Evolutionary conservation across 2,797 vertebrate species (phyloP).

Genomic region (Falco columbarius): DNA sequence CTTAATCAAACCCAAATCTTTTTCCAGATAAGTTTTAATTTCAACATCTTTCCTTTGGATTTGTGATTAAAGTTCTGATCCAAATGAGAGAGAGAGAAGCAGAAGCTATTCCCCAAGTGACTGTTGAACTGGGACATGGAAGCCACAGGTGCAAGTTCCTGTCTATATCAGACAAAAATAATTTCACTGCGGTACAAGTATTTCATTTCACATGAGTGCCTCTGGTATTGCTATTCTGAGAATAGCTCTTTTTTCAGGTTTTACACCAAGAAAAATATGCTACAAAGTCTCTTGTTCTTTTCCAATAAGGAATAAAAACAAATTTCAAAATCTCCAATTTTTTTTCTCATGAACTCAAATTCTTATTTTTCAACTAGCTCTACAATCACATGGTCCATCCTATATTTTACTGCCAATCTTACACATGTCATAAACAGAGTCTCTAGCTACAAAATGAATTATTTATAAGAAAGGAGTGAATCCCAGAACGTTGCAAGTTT

Average conservation of each 20-base stretch:
- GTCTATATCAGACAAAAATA: conserved; percentile 29
- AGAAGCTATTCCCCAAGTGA: conserved; percentile 12
- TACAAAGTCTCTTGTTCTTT: neutral
- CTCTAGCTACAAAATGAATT: conserved; percentile 60
- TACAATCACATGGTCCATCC: neutral
- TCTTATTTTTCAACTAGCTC: neutral
- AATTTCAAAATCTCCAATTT: neutral
- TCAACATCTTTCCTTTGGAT: neutral
- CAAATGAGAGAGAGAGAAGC: neutral
- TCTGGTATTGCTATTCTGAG: conserved; percentile 19
- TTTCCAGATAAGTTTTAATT: neutral
- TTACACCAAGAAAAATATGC: neutral
- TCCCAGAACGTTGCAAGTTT: conserved; percentile 56
- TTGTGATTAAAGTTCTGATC: neutral
- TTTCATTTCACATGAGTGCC: conserved; percentile 50
- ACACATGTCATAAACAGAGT: conserved; percentile 47
- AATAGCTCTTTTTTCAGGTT: neutral
- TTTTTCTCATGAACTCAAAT: neutral
- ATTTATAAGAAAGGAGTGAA: conserved; percentile 64
- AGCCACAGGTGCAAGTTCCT: conserved; percentile 57
- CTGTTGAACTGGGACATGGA: neutral
- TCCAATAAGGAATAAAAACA: neutral
- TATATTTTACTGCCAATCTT: conserved; percentile 57
- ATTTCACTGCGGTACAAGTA: neutral
- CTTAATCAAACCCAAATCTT: neutral